phyloP scores from a whole-genome alignment of 2,113 vertebrate species.

The Rissa tridactyla region DNA sequence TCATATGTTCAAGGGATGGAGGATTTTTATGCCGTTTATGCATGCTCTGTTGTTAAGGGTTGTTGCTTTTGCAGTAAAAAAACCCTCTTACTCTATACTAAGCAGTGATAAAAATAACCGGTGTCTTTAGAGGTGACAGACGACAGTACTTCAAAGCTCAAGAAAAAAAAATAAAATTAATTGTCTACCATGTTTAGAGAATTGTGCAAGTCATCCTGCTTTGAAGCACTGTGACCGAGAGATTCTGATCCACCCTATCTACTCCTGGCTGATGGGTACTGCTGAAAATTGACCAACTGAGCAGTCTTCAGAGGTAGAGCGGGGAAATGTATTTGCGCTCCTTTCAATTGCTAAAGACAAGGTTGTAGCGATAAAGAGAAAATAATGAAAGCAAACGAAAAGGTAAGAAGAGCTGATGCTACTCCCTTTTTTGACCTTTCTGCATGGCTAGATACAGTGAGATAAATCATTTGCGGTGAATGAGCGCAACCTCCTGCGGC shows the following conservation, averaged over 20 bases:
- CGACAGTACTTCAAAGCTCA: background rate
- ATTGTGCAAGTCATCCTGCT: background rate
- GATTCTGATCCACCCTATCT: no score
- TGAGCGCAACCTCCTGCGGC: fast-evolving
- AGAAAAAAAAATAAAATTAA: background rate
- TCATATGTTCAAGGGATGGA: background rate
- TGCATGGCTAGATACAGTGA: background rate
- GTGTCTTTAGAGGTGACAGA: background rate
- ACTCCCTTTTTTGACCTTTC: background rate
- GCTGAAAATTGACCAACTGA: background rate
- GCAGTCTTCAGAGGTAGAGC: background rate
- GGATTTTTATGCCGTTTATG: background rate
- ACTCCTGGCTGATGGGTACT: no score
- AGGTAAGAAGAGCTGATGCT: background rate
- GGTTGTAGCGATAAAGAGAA: background rate
- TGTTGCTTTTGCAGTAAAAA: background rate
- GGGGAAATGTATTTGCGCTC: background rate
- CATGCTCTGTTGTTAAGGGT: background rate
- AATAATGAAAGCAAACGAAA: background rate
- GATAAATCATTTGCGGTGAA: background rate
- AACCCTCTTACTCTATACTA: fast-evolving
- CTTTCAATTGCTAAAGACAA: background rate
- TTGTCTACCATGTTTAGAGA: background rate
- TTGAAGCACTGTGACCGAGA: background rate
- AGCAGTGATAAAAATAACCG: background rate